Evolutionary conservation across 92 coral and sea anemone genomes (phyloP).

Genomic region (Porites cylindrica): DNA sequence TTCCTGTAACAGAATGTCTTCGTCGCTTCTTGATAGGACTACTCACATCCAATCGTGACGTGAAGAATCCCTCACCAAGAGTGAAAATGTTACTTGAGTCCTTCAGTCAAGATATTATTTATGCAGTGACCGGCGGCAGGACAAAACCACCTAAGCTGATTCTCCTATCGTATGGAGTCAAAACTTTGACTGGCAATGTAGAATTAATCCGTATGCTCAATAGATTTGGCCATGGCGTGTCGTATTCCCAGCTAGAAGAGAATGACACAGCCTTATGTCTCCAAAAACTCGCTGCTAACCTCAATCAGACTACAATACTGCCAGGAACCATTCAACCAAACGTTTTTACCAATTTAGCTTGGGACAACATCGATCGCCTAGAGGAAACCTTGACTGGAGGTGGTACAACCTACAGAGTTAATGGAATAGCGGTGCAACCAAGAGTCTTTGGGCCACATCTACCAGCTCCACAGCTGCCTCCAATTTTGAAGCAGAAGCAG

Average conservation of each 20-base stretch:
- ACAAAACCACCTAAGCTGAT: no score
- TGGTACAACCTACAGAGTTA: constrained; percentile 65
- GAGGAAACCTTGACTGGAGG: constrained; percentile 35
- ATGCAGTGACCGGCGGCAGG: constrained; percentile 48
- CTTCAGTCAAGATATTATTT: constrained; percentile 59
- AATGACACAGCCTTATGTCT: constrained; percentile 64
- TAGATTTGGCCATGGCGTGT: constrained; percentile 57
- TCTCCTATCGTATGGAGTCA: constrained; percentile 25
- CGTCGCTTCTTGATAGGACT: no score
- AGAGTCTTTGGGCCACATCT: constrained; percentile 53
- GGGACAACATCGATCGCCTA: constrained; percentile 41
- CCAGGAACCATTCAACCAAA: constrained; percentile 60
- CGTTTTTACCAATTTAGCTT: constrained; percentile 8
- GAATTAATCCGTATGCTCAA: constrained; percentile 62
- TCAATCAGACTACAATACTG: constrained; percentile 42
- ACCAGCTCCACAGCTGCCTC: constrained; percentile 29
- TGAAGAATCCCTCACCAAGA: no score
- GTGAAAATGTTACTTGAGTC: background rate
- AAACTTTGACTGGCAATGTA: constrained; percentile 64
- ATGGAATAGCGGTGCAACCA: constrained; percentile 68
- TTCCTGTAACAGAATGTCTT: no score
- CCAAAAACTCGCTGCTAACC: constrained; percentile 48
- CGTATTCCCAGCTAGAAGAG: background rate
- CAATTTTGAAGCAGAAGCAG: constrained; percentile 38
- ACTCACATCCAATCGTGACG: no score